Evolutionary conservation across 2,113 vertebrate genomes (phyloP), one percentile per base, ranked within the genome.

Genomic region (Caloenas nicobarica): DNA sequence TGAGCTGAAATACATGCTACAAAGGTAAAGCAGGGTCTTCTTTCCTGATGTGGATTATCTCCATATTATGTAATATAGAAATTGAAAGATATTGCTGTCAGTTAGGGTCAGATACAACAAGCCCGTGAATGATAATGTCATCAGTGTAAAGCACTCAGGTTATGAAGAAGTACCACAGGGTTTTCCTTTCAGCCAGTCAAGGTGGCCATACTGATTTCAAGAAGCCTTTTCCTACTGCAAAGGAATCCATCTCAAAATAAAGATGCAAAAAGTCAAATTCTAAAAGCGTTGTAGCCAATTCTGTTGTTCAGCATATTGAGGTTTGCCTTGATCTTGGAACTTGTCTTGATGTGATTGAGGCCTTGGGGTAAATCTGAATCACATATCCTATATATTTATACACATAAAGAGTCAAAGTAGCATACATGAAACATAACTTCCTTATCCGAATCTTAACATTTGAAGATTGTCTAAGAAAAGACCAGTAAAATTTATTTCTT

Each of bases 11-110:
- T 56, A 73, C 13, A 28, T 1, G 2, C 34, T 33, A 51, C 38
- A 73, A 81, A 92, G 56, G 18, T 73, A 86, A 70, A 2, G 2
- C 48, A 54, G 18, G 2, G 4, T 33, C 90, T 83, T 77, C 29
- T 34, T 70, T 84, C 40, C 29, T 0, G 0, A 12, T 0, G 5
- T 58, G 17, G 15, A 56, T 66, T 70, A 38, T 54, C 13, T 36
- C 11, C 64, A 4, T 25, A 61, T 56, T 56, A 38, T 17, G 44
- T 42, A 65, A 79, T 21, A 48, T 2, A 73, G 38, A 77, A 82
- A 25, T 5, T 21, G 22, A 80, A 88, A 56, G 5, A 42, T 33
- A 22, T 10, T 65, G 11, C 7, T 81, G 14, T 68, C 18, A 60
- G 36, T 83, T 57, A 72, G 22, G 25, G 28, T 80, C 33, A 71